phyloP scores from a whole-genome alignment of 2,797 vertebrate species.

The Artibeus lituratus region DNA sequence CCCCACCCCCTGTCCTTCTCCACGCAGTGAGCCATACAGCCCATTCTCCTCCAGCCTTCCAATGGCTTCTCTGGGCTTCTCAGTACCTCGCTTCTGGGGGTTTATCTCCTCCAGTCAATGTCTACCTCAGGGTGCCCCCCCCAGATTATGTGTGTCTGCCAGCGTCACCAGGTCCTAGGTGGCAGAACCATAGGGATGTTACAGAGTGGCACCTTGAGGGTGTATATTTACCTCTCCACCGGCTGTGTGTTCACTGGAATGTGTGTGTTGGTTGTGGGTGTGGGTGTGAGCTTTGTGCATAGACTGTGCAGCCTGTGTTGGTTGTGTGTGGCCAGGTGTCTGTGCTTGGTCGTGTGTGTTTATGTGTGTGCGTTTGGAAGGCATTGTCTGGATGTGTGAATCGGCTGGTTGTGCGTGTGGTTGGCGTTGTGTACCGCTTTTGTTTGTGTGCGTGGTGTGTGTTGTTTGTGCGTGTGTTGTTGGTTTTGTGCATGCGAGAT shows the following conservation, averaged over 20 bases:
- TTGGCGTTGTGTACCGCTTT: not conserved
- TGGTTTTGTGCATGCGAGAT: not conserved
- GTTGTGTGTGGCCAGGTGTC: not conserved
- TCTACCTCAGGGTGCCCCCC: not conserved
- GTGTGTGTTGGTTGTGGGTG: not conserved
- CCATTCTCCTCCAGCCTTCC: no score
- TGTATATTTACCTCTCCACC: no score
- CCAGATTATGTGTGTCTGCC: not conserved
- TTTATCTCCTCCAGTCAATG: not conserved
- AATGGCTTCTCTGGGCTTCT: not conserved
- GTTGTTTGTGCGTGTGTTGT: not conserved
- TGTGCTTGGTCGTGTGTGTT: not conserved
- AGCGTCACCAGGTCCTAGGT: slow-evolving; percentile 56
- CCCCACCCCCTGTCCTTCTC: rapidly evolving
- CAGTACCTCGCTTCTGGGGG: not conserved
- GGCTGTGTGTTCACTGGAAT: not conserved
- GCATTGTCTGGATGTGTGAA: slow-evolving; percentile 21
- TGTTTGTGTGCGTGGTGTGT: not conserved
- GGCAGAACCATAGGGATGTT: not conserved
- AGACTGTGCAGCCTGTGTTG: not conserved
- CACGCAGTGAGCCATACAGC: not conserved
- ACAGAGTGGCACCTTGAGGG: not conserved
- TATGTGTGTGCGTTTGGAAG: not conserved
- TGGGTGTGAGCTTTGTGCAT: not conserved
- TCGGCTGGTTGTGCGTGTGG: not conserved